These are phyloP conservation scores for Romanogobio albipinnatus DNA, from an alignment of 2,113 vertebrate species.

Conservation along the genomic window DNA sequence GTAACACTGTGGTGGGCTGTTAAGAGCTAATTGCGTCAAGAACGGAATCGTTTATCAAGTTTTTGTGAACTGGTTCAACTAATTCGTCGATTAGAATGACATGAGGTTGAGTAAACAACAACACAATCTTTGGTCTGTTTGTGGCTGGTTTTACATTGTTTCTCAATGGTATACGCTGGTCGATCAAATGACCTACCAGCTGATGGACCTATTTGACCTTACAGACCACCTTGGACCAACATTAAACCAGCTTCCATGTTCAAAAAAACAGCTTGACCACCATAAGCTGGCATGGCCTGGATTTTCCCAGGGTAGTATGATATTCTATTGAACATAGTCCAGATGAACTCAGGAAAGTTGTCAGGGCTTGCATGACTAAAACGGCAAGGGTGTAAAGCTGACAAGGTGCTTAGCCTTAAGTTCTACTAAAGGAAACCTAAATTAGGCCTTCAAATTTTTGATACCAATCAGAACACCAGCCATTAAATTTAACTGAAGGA, in stretches of 20 bases:
- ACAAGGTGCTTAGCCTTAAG: neutral
- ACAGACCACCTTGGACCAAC: neutral
- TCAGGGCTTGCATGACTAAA: neutral
- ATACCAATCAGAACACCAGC: neutral
- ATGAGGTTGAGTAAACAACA: neutral
- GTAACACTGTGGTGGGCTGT: neutral
- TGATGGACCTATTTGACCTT: neutral
- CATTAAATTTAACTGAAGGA: neutral
- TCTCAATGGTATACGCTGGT: neutral
- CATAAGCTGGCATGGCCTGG: neutral
- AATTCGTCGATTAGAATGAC: neutral
- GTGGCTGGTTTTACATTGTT: neutral
- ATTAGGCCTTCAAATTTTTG: slow-evolving; percentile 4
- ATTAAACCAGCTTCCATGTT: neutral
- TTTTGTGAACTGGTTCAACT: neutral
- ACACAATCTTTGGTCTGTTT: neutral
- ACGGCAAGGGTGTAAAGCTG: neutral
- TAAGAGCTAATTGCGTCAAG: neutral
- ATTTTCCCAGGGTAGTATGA: neutral
- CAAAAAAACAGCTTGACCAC: neutral
- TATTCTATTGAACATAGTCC: neutral
- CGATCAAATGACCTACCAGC: neutral
- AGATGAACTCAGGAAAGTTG: neutral
- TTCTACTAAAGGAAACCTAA: slow-evolving; percentile 1
- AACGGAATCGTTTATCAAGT: neutral